phyloP scores from a whole-genome alignment of 2,888 invertebrate species.

The Pammene aurita region DNA sequence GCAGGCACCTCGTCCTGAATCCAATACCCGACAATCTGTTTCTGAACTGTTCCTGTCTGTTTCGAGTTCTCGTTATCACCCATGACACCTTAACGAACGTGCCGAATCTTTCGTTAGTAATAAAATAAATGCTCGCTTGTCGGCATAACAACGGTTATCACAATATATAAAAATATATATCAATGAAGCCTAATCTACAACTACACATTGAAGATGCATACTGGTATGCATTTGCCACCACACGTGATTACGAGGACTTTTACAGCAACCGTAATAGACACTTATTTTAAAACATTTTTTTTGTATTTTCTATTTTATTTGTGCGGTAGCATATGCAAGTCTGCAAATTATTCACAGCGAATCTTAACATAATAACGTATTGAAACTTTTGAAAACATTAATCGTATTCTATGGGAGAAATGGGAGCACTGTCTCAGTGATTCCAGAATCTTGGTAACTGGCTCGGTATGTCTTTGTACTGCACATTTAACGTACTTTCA shows the following conservation, averaged over 20 bases:
- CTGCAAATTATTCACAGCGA: conserved; percentile 76
- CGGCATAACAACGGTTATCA: conserved; percentile 83
- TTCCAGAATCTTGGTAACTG: conserved; percentile 72
- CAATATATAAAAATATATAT: conserved; percentile 83
- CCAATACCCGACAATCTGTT: conserved; percentile 26
- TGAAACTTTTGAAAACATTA: conserved; percentile 63
- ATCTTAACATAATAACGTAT: conserved; percentile 71
- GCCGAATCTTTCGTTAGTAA: conserved; percentile 65
- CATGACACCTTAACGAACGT: conserved; percentile 66
- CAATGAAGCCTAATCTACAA: conserved; percentile 80
- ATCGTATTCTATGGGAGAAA: conserved; percentile 62
- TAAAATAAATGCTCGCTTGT: conserved; percentile 81
- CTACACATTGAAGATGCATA: conserved; percentile 80
- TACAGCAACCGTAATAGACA: conserved; percentile 65
- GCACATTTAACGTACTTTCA: conserved; percentile 56
- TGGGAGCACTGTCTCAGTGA: conserved; percentile 53
- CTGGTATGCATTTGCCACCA: conserved; percentile 80
- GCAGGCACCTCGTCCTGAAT: conserved; percentile 66
- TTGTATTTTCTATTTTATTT: conserved; percentile 65
- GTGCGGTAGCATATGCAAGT: conserved; percentile 81
- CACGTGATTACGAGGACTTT: conserved; percentile 65
- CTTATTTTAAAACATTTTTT: conserved; percentile 58
- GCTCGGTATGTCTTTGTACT: conserved; percentile 79
- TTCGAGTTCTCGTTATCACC: conserved; percentile 62
- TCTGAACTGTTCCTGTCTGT: conserved; percentile 24